Evolutionary conservation across 1,140 invertebrate genomes (phyloP).

Genomic region (Bemisia tabaci): DNA sequence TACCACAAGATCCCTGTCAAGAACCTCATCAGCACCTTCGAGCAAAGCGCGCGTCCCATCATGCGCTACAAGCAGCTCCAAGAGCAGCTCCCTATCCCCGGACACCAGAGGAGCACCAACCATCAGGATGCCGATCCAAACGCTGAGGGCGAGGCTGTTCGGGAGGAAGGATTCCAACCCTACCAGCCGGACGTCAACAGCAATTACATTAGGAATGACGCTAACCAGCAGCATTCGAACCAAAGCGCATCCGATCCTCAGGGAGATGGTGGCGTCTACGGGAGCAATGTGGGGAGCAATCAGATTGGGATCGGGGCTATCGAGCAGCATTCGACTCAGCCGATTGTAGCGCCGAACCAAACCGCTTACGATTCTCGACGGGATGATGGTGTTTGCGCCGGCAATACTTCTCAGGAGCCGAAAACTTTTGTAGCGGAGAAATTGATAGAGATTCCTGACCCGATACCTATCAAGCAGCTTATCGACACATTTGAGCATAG

Average conservation of each 20-base stretch:
- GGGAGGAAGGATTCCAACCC: not conserved
- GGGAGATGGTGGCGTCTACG: too few relatives aligned
- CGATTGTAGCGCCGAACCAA: too few relatives aligned
- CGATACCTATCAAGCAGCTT: too few relatives aligned
- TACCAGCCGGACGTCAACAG: not conserved
- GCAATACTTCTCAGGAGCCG: too few relatives aligned
- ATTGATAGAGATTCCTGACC: too few relatives aligned
- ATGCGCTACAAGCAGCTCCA: constrained; percentile 41
- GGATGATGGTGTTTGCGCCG: too few relatives aligned
- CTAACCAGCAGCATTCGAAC: not conserved
- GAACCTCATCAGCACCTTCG: constrained; percentile 46
- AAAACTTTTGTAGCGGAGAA: too few relatives aligned
- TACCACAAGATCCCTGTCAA: constrained; percentile 38
- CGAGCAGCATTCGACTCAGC: too few relatives aligned
- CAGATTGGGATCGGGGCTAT: too few relatives aligned
- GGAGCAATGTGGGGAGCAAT: too few relatives aligned
- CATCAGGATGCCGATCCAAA: not conserved
- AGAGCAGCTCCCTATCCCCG: constrained; percentile 23
- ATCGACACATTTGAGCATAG: too few relatives aligned
- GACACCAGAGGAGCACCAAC: not conserved
- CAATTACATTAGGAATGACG: not conserved
- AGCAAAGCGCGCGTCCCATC: constrained; percentile 39
- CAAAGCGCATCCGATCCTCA: not conserved
- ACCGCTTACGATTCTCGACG: too few relatives aligned
- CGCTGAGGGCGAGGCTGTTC: not conserved